Evolutionary conservation across 2,113 vertebrate genomes (phyloP).

Genomic region (Spilogale gracilis): DNA sequence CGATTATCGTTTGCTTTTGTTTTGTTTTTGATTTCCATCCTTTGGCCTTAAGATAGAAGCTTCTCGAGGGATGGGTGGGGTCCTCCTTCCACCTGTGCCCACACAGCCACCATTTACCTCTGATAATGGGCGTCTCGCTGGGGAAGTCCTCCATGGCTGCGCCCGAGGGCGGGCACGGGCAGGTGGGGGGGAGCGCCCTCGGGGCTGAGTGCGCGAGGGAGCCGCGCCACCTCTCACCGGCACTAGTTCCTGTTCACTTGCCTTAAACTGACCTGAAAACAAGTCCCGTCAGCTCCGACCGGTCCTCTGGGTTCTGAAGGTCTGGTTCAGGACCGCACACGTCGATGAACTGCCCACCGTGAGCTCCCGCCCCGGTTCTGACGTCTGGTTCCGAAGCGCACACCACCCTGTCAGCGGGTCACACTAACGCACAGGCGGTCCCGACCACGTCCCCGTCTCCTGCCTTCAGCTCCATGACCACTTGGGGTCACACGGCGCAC

Average conservation of each 20-base stretch:
- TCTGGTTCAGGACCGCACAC: background rate
- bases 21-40: conserved; percentile 78
- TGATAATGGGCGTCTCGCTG: background rate
- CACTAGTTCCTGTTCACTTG: background rate
- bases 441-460: background rate
- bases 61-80: conserved; percentile 72
- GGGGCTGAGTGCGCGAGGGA: conserved; percentile 61
- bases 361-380: background rate
- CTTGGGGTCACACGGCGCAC: background rate
- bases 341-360: background rate
- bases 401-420: background rate
- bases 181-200: background rate
- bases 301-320: background rate
- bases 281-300: conserved; percentile 22
- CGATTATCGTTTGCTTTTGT: conserved; percentile 73
- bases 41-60: conserved; percentile 86
- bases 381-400: background rate
- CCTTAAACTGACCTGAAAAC: conserved; percentile 53
- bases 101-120: conserved; percentile 57
- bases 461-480: background rate
- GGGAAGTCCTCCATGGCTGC: background rate
- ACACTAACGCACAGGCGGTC: background rate
- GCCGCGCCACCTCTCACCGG: conserved; percentile 49
- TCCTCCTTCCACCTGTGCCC: conserved; percentile 65
- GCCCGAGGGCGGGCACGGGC: background rate